Percentiles rank a stretch among this genome's conserved stretches.
Conservation (phyloP, 2,797 vertebrate species). For the Rhynchonycteris naso region DNA sequence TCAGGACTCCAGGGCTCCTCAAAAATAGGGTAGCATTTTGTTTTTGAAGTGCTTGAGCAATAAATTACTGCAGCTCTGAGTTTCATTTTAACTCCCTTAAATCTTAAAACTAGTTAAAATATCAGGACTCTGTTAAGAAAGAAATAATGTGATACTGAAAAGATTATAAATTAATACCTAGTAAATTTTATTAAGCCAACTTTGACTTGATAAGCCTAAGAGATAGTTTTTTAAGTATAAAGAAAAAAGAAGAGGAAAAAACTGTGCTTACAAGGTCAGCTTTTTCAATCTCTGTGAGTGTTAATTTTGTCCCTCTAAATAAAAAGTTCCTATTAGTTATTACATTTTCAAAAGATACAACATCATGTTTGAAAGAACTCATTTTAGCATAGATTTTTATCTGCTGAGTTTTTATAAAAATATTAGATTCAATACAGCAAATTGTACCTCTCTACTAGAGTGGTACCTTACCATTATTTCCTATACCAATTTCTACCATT, state of each 20-base stretch:
- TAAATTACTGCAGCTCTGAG: background rate
- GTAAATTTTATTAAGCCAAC: slow-evolving; percentile 32
- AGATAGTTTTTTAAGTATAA: slow-evolving; percentile 39
- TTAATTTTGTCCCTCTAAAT: slow-evolving; percentile 62
- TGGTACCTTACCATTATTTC: slow-evolving; percentile 22
- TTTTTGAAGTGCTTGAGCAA: slow-evolving; percentile 52
- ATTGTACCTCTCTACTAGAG: background rate
- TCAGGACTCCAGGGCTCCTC: background rate
- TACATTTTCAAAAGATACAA: slow-evolving; percentile 58
- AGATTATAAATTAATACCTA: slow-evolving; percentile 76
- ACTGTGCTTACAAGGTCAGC: background rate
- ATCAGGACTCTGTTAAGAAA: background rate
- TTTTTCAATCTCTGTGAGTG: slow-evolving; percentile 48
- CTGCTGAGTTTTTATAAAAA: slow-evolving; percentile 60
- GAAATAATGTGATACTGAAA: slow-evolving; percentile 42
- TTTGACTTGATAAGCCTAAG: slow-evolving; percentile 55
- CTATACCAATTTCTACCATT: background rate
- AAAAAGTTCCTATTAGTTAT: slow-evolving; percentile 69
- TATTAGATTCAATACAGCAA: slow-evolving; percentile 60
- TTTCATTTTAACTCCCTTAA: slow-evolving; percentile 57
- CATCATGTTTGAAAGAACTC: slow-evolving; percentile 62
- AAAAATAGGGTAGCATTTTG: slow-evolving; percentile 20
- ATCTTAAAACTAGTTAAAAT: slow-evolving; percentile 51
- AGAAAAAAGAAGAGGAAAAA: slow-evolving; percentile 48
- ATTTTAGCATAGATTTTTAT: slow-evolving; percentile 68